phyloP scores from a whole-genome alignment of 2,113 vertebrate genomes.

The Synchiropus splendidus region DNA sequence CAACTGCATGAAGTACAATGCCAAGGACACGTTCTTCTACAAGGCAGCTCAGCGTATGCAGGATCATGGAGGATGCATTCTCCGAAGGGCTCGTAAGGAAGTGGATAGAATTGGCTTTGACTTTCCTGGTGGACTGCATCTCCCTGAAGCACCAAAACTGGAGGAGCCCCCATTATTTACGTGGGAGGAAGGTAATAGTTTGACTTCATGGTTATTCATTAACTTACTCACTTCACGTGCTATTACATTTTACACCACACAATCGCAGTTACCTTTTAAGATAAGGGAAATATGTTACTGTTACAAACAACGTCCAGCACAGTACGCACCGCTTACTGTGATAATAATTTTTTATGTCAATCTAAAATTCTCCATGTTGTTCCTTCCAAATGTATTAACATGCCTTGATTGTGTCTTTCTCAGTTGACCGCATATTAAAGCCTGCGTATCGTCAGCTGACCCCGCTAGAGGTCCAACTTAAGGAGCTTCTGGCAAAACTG shows the following conservation, averaged over 20 bases:
- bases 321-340: no score
- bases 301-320: no score
- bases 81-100: constrained; percentile 83
- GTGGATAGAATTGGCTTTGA: constrained; percentile 82
- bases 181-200: constrained; percentile 87
- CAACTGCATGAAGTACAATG: constrained; percentile 96
- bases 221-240: no score
- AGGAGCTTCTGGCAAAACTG: constrained; percentile 84
- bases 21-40: constrained; percentile 94
- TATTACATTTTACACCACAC: no score
- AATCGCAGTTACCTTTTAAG: no score
- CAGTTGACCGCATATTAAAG: constrained; percentile 89
- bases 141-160: constrained; percentile 74
- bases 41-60: constrained; percentile 83
- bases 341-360: no score
- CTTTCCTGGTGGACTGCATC: constrained; percentile 81
- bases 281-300: no score
- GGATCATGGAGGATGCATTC: constrained; percentile 86
- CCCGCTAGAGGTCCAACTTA: constrained; percentile 83
- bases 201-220: no score
- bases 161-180: constrained; percentile 74
- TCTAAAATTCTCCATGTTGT: no score
- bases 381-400: no score
- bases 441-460: constrained; percentile 77
- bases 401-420: neutral